Evolutionary conservation across 2,888 invertebrate species (phyloP), one percentile per base, ranked within the genome.

Genomic region (Xanthia togata): DNA sequence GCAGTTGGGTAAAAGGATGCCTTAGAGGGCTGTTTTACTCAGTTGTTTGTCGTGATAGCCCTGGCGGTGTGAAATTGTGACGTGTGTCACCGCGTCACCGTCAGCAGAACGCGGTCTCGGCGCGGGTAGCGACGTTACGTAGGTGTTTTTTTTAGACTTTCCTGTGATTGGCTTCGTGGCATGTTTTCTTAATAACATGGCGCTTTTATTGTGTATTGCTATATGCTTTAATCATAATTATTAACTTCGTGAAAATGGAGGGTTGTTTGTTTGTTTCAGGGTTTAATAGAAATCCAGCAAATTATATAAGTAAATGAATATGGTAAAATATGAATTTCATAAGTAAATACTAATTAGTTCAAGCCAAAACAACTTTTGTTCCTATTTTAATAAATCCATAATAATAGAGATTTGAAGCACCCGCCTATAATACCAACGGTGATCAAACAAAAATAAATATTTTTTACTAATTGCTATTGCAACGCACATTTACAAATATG

Each of bases 91-190:
- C 14, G 31, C 47, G 26, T 47, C 26, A 23, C 26, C 14, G 26
- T 47, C 26, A 23, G 23, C 14, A 23, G 31, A 23, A 2, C 14
- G 31, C 14, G 31, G 14, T 31, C 6, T 50, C 17, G 20, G 50
- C 50, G 50, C 20, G 8, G 0, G 2, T 20, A 12, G 44, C 26
- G 20, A 20, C 55, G 20, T 50, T 26, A 47, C 35, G 53, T 23
- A 35, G 44, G 35, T 72, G 67, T 50, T 63, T 73, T 55, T n/a
- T 71, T 59, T 76, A 68, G 63, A 73, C 63, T 38, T 50, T 60
- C 47, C 9, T 26, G 53, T 79, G 79, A 79, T 82, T 76, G 50
- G 76, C 70, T 73, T 60, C 68, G 82, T 44, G 82, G 70, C 60
- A n/a, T 79, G 70, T 73, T 63, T 78, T 31, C 35, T n/a, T 62